Conservation (phyloP, 2,888 invertebrate genomes). For the Ectemnius lituratus region DNA sequence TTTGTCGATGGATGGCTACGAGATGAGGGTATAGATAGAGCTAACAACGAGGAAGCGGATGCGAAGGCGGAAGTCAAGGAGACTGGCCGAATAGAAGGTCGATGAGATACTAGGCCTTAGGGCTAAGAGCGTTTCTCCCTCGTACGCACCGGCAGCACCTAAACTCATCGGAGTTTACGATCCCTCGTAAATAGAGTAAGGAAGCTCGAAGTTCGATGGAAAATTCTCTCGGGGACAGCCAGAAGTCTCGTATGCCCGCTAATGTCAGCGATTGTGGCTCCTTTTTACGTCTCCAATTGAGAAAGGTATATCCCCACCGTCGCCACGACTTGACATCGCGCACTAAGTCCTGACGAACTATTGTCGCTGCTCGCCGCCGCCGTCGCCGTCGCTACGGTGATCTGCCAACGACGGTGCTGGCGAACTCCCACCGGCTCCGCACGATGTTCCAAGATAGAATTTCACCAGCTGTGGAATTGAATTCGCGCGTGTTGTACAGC, state of each 20-base stretch:
- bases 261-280: conserved; percentile 54
- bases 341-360: conserved; percentile 64
- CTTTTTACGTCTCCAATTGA: conserved; percentile 29
- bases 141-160: conserved; percentile 42
- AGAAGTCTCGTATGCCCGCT: conserved; percentile 47
- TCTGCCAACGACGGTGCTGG: conserved; percentile 37
- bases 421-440: conserved; percentile 39
- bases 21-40: conserved; percentile 38
- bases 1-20: conserved; percentile 48
- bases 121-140: conserved; percentile 16
- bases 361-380: conserved; percentile 54
- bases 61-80: conserved; percentile 34
- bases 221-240: conserved; percentile 41
- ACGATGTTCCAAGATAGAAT: conserved; percentile 53
- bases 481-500: conserved; percentile 49
- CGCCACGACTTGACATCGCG: conserved; percentile 14
- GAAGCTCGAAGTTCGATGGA: conserved; percentile 34
- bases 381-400: conserved; percentile 28
- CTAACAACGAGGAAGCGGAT: conserved; percentile 38
- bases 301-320: conserved; percentile 46
- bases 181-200: conserved; percentile 55
- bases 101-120: conserved; percentile 44
- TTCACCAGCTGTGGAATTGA: conserved; percentile 60
- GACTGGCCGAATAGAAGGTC: conserved; percentile 39
- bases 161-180: conserved; percentile 51